Percentiles rank a stretch among this genome's conserved stretches.
Conservation (phyloP, 2,113 vertebrate genomes). For the Mionectes macconnelli region DNA sequence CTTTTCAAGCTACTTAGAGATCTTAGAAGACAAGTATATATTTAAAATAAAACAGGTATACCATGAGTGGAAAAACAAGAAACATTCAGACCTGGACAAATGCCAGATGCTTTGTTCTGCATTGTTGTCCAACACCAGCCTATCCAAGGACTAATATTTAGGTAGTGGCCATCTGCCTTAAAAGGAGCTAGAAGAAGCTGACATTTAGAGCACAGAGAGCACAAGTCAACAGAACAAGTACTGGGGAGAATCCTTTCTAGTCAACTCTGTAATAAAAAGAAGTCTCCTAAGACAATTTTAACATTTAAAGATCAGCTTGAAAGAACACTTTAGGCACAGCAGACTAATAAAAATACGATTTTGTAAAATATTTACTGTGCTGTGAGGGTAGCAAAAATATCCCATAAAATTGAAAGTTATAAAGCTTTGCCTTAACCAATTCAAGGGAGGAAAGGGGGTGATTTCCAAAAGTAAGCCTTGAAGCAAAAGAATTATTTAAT, state of each 20-base stretch:
- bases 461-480: background rate
- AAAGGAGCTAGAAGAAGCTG: background rate
- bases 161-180: background rate
- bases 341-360: conserved; percentile 16
- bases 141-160: background rate
- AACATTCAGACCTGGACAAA: background rate
- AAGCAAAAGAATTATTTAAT: background rate
- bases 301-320: conserved; percentile 52
- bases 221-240: conserved; percentile 22
- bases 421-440: background rate
- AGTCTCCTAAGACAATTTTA: background rate
- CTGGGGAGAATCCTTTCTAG: background rate
- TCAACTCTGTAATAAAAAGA: conserved; percentile 27
- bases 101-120: background rate
- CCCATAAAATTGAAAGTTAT: background rate
- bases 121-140: background rate
- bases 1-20: background rate
- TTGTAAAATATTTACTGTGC: conserved; percentile 5
- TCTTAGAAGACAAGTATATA: background rate
- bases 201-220: conserved; percentile 5
- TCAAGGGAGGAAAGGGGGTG: background rate
- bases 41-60: background rate
- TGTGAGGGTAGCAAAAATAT: background rate
- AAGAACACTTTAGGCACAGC: background rate
- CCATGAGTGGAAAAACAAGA: background rate